phyloP scores from a whole-genome alignment of 2,797 vertebrate genomes.

The Channa striata region DNA sequence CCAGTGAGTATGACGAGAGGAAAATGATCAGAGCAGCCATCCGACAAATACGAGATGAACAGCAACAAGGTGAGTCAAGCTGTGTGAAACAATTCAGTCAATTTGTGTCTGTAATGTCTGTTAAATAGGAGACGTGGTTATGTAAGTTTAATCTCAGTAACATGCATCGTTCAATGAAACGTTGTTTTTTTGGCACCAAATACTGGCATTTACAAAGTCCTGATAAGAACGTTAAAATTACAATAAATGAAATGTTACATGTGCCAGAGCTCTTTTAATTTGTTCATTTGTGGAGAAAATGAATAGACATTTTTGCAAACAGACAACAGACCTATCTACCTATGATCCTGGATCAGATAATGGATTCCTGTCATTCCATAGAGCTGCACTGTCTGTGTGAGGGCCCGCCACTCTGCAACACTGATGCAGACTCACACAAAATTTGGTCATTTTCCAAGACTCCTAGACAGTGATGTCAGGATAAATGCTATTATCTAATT shows the following conservation, averaged over 20 bases:
- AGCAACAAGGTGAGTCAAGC: conserved; percentile 87
- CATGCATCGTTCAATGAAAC: too few species aligned
- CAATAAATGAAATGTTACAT: too few species aligned
- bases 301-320: too few species aligned
- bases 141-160: too few species aligned
- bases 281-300: too few species aligned
- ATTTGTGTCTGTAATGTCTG: not conserved
- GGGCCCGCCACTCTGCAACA: conserved; percentile 27
- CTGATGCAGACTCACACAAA: not conserved
- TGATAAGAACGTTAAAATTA: too few species aligned
- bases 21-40: conserved; percentile 95
- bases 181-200: too few species aligned
- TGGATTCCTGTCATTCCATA: conserved; percentile 77
- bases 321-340: conserved; percentile 34
- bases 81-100: not conserved
- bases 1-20: conserved; percentile 93
- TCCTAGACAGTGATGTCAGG: conserved; percentile 8
- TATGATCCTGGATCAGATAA: conserved; percentile 65
- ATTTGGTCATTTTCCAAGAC: not conserved
- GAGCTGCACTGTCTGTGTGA: conserved; percentile 55
- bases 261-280: too few species aligned
- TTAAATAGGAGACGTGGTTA: not conserved
- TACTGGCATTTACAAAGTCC: too few species aligned
- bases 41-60: conserved; percentile 90
- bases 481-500: conserved; percentile 21